Conservation (phyloP, 2,797 vertebrate genomes). For the Staurois parvus region DNA sequence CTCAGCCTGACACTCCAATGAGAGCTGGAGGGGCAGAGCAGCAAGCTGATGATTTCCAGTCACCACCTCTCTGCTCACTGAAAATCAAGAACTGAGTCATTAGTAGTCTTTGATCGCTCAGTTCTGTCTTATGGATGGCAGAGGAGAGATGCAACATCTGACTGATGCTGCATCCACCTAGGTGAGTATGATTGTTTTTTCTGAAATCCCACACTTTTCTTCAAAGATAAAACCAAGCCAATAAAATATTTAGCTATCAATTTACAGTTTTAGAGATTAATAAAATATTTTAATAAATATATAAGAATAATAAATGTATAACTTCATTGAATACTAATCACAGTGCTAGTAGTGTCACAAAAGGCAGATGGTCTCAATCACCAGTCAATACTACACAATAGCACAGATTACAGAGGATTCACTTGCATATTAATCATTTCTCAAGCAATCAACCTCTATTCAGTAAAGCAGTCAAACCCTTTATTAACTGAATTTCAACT, state of each 20-base stretch:
- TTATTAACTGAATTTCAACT: conserved; percentile 32
- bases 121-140: no score
- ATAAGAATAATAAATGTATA: no score
- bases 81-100: no score
- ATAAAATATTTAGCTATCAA: neutral
- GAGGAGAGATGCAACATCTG: no score
- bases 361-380: conserved; percentile 55
- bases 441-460: conserved; percentile 58
- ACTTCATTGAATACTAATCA: conserved; percentile 18
- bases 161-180: no score
- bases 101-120: no score
- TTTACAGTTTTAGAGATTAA: neutral
- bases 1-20: no score
- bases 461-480: conserved; percentile 16
- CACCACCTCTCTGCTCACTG: no score
- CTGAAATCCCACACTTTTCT: no score
- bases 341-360: conserved; percentile 19
- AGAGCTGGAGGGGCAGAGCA: no score
- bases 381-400: conserved; percentile 46
- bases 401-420: conserved; percentile 44
- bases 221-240: neutral
- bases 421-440: conserved; percentile 53
- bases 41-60: no score
- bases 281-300: neutral
- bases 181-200: no score